Evolutionary conservation across 1,140 invertebrate species (phyloP), one percentile per base, ranked within the genome.

Genomic region (Psix sp.): DNA sequence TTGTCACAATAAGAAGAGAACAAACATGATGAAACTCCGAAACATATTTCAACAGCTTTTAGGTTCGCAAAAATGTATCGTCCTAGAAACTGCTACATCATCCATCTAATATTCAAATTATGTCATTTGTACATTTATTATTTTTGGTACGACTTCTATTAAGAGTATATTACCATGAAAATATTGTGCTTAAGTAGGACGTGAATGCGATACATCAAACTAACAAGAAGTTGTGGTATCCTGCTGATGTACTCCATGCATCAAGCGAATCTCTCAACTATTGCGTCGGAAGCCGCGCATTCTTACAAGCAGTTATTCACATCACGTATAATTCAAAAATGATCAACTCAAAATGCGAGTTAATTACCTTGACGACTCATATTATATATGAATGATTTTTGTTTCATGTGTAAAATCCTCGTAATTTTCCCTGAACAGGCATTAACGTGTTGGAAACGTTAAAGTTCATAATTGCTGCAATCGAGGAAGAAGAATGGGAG

Each of bases 171-270:
- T 38, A 65, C 52, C 24, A 60, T 18, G 65, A 62, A 75, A 70
- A 60, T 66, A 70, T 66, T 54, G 26, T 60, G 43, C 20, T 62
- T 17, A 24, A 75, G 59, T 48, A 65, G 51, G 24, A 39, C 60
- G 40, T 40, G 54, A 70, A 66, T 66, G 66, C 40, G 56, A 71
- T 71, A 67, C 56, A 71, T 76, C 73, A 76, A 70, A 66, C 54
- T 62, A 71, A 71, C 56, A 76, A 76, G 73, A 76, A 76, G 60
- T 29, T 71, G 73, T 40, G 73, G 73, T 59, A 71, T 60, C 56
- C 54, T 45, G 51, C 20, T 52, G 57, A 57, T 57, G 51, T 45
- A 57, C 38, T 62, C 54, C 29, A 49, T 35, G 48, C 54, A 39
- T 65, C 63, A 67, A 48, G 62, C 20, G 36, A 62, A 62, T 67